phyloP scores from a whole-genome alignment of 2,113 vertebrate species.

The Struthio camelus region DNA sequence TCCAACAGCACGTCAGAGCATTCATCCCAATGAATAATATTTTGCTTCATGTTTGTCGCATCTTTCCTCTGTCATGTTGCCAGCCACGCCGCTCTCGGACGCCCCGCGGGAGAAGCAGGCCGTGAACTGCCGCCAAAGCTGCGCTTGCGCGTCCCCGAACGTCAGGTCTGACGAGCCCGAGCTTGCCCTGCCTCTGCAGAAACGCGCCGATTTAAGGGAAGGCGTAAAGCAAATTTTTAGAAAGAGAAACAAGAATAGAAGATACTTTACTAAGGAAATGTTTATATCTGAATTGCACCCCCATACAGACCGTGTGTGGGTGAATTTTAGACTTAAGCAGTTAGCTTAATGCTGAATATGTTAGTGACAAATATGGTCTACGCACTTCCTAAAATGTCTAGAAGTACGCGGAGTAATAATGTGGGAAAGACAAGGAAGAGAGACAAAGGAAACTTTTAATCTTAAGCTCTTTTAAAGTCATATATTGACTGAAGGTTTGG shows the following conservation, averaged over 20 bases:
- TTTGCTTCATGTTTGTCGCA: neutral
- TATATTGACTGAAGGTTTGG: constrained; percentile 11
- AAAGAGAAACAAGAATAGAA: constrained; percentile 26
- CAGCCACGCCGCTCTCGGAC: neutral
- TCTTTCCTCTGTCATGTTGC: neutral
- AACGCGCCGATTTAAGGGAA: neutral
- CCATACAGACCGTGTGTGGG: constrained; percentile 33
- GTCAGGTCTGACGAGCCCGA: neutral
- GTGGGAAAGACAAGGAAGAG: constrained; percentile 15
- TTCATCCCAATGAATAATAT: neutral
- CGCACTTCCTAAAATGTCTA: constrained; percentile 50
- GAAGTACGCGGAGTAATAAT: neutral
- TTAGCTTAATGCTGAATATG: constrained; percentile 33
- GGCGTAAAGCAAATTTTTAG: constrained; percentile 41
- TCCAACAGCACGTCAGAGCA: neutral
- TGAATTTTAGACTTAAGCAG: constrained; percentile 60
- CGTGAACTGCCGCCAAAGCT: neutral
- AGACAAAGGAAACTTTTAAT: constrained; percentile 39
- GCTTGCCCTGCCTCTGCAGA: neutral
- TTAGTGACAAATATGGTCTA: constrained; percentile 41
- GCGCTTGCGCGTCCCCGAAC: neutral
- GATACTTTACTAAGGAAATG: constrained; percentile 57
- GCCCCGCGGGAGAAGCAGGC: neutral
- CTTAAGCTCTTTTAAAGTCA: constrained; percentile 29
- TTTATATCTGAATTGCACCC: constrained; percentile 60